These are phyloP conservation scores for Drosophila willistoni DNA, from an alignment of 1,140 invertebrate species.

Conservation along the genomic window DNA sequence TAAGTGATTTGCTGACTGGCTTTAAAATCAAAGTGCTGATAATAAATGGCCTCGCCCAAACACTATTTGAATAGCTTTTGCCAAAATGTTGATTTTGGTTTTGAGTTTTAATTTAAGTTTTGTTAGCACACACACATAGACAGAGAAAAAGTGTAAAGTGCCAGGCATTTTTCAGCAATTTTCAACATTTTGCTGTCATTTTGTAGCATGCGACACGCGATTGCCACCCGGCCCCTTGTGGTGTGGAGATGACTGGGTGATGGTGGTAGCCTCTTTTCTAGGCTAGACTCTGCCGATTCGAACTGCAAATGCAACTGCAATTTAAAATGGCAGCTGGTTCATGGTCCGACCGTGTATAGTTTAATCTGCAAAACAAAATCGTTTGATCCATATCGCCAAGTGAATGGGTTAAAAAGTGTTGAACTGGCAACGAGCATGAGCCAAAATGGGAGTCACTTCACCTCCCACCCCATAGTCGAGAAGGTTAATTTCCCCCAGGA, in stretches of 20 bases:
- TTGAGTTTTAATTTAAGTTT: constrained; percentile 72
- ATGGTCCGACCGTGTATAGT: constrained; percentile 56
- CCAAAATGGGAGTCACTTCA: not conserved
- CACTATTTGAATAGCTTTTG: constrained; percentile 64
- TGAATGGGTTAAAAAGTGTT: constrained; percentile 15
- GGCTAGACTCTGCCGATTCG: constrained; percentile 11
- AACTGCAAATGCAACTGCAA: constrained; percentile 24
- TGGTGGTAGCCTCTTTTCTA: constrained; percentile 43
- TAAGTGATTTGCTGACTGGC: constrained; percentile 78
- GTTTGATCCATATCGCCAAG: constrained; percentile 74
- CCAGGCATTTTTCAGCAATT: constrained; percentile 73
- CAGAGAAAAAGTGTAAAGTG: constrained; percentile 55
- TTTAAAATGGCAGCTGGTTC: constrained; percentile 32
- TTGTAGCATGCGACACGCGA: constrained; percentile 75
- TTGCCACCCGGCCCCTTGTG: constrained; percentile 15
- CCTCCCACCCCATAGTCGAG: constrained; percentile 50
- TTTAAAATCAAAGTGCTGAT: constrained; percentile 73
- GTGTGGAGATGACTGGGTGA: too few relatives aligned
- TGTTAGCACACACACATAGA: constrained; percentile 21
- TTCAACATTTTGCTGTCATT: constrained; percentile 61
- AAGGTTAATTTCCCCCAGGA: constrained; percentile 79
- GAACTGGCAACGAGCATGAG: not conserved
- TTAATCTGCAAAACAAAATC: constrained; percentile 79
- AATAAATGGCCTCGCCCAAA: constrained; percentile 62
- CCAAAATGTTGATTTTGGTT: constrained; percentile 63